Evolutionary conservation across 2,113 vertebrate species (phyloP), one percentile per base, ranked within the genome.

Genomic region (Pavo muticus): DNA sequence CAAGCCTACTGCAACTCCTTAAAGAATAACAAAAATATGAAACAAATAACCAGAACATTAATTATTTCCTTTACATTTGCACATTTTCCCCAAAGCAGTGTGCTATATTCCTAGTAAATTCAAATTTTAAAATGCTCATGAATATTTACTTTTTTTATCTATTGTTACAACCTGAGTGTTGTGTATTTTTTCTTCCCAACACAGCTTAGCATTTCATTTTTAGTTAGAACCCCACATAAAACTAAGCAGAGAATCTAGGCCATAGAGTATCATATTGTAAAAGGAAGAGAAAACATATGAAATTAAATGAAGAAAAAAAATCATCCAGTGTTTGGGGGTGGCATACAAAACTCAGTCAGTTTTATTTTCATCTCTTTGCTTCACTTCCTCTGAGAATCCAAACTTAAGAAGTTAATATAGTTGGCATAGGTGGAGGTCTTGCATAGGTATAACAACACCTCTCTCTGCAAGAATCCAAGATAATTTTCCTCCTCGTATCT

Each of bases 61-160:
- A 94, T 45, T 61, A 63, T 90, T 95, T 91, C 30, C 11, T 85
- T 44, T 76, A 42, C 57, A 85, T 90, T 91, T 93, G 64, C 82
- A 83, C 93, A 87, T 93, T 93, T 84, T 69, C 47, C 42, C 80
- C 73, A 84, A 88, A 95, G 79, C 5, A 0, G 30, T 84, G 52
- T 72, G 25, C 74, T 73, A 65, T 79, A 93, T 90, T 91, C 89
- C 74, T 82, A 78, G 20, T 79, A 94, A 92, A 88, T 87, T 94
- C 84, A 91, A 61, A 75, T 92, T 94, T 92, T 88, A 70, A 94
- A 93, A 64, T 61, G n/a, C 13, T 94, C 67, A 95, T 95, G 87
- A 93, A 93, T 95, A 95, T 93, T 84, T 84, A n/a, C 9, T 37
- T 67, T 90, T 88, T 82, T 48, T 73, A 21, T 79, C 57, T 79